phyloP scores from a whole-genome alignment of 2,888 invertebrate genomes.

The Aporophyla nigra region DNA sequence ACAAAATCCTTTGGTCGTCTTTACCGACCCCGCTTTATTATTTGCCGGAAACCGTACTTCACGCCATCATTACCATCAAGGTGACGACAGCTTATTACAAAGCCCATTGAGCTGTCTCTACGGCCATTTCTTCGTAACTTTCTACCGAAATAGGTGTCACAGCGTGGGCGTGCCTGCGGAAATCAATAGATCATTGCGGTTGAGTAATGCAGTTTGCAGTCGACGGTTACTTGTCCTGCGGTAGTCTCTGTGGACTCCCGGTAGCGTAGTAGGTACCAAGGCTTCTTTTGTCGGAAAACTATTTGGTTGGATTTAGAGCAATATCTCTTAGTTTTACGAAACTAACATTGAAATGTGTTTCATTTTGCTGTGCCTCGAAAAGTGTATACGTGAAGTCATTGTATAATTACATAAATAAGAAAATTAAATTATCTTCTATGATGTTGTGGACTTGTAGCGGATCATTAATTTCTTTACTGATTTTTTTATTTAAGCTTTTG shows the following conservation, averaged over 20 bases:
- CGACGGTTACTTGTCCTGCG: conserved; percentile 36
- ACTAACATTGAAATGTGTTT: not conserved
- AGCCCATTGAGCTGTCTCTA: conserved; percentile 24
- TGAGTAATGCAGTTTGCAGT: conserved; percentile 52
- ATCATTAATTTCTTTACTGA: not conserved
- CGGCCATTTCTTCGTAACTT: conserved; percentile 55
- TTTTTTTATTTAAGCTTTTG: not conserved
- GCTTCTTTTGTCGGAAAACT: not conserved
- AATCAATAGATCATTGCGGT: conserved; percentile 65
- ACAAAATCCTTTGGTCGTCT: not conserved
- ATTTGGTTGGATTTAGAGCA: not conserved
- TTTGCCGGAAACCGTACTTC: conserved; percentile 1
- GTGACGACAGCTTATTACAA: conserved; percentile 27
- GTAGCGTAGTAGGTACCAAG: not conserved
- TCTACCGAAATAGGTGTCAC: conserved; percentile 51
- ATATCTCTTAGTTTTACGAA: not conserved
- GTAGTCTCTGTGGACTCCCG: conserved; percentile 21
- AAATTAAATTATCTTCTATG: not conserved
- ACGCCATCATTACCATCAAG: conserved; percentile 27
- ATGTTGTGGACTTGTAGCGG: not conserved
- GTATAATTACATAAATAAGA: too few species aligned
- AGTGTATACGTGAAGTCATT: not conserved
- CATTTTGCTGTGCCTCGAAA: too few species aligned
- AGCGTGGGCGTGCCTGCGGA: conserved; percentile 51
- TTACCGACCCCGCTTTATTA: not conserved